Evolutionary conservation across 2,888 invertebrate genomes (phyloP), one percentile per base, ranked within the genome.

Genomic region (Eustalomyia histrio): DNA sequence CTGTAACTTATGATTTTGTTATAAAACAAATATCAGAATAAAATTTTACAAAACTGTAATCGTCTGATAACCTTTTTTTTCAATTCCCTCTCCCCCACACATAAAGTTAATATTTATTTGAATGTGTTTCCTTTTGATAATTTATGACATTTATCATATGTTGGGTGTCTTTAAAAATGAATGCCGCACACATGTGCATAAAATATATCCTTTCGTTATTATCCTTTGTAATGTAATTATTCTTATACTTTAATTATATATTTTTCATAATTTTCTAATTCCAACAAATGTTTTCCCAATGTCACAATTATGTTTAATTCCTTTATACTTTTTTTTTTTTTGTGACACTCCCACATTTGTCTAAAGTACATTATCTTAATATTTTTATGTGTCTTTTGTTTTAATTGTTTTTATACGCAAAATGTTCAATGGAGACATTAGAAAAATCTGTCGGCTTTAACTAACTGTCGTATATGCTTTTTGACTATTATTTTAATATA

Each of bases 371-470:
- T 81, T 75, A 71, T 78, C 74, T 71, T 64, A 50, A 71, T 78
- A 78, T 75, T 69, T 72, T 71, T 71, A 81, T 81, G 81, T 74
- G 74, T 72, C 76, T 81, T 81, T 78, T 81, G 76, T 78, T 75
- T 78, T 81, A 81, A 81, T 81, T 81, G 74, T 81, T 76, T 81
- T 78, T 24, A 67, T 21, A 55, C n/a, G 65, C 73, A 57, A 64
- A 67, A 63, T n/a, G 29, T 79, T 39, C 68, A 71, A 88, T 88
- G 88, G 87, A 88, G 88, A 88, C 88, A 88, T 88, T 88, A 88
- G 85, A 87, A 88, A 88, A 88, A 88, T 87, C 84, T 88, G 88
- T 87, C 84, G 85, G 85, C 84, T 80, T 64, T 60, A 29, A 53
- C 35, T 68, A 21, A 10, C 29, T 72, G 52, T 63, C 52, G 50